phyloP scores from a whole-genome alignment of 2,888 invertebrate genomes.

The Caenorhabditis doughertyi region DNA sequence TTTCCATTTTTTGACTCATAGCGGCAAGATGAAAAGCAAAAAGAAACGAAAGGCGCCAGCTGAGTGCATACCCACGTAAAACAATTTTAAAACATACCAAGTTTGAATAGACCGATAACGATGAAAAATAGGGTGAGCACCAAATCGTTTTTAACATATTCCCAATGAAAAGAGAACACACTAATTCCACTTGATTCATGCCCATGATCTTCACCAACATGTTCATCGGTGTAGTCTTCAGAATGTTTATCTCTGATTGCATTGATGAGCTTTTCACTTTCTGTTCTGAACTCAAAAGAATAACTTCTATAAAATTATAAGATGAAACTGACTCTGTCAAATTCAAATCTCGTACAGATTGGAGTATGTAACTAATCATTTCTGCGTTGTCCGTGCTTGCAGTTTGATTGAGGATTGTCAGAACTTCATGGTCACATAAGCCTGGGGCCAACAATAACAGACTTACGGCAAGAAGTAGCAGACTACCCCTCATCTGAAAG shows the following conservation, averaged over 20 bases:
- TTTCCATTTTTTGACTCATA: slow-evolving; percentile 41
- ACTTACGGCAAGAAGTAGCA: not conserved
- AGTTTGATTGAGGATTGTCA: not conserved
- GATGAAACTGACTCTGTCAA: slow-evolving; percentile 19
- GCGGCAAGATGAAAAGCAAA: slow-evolving; percentile 51
- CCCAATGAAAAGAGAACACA: slow-evolving; percentile 76
- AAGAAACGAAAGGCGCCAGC: slow-evolving; percentile 43
- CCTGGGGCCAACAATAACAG: not conserved
- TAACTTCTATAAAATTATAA: not conserved
- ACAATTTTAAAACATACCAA: slow-evolving; percentile 83
- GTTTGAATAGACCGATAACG: slow-evolving; percentile 85
- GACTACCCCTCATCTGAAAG: not conserved
- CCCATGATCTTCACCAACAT: slow-evolving; percentile 8
- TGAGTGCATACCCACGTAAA: slow-evolving; percentile 52
- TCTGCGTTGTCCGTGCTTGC: not conserved
- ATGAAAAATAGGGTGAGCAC: slow-evolving; percentile 85
- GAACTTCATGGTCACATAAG: not conserved
- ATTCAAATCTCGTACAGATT: slow-evolving; percentile 18
- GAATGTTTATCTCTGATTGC: not conserved
- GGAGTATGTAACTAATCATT: not conserved
- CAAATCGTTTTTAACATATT: slow-evolving; percentile 83
- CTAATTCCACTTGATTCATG: slow-evolving; percentile 59
- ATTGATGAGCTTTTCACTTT: slow-evolving; percentile 5
- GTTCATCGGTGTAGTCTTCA: slow-evolving; percentile 23
- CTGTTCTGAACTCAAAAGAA: slow-evolving; percentile 39